Conservation (phyloP, 2,888 invertebrate species). For the Lithophane ornitopus region DNA sequence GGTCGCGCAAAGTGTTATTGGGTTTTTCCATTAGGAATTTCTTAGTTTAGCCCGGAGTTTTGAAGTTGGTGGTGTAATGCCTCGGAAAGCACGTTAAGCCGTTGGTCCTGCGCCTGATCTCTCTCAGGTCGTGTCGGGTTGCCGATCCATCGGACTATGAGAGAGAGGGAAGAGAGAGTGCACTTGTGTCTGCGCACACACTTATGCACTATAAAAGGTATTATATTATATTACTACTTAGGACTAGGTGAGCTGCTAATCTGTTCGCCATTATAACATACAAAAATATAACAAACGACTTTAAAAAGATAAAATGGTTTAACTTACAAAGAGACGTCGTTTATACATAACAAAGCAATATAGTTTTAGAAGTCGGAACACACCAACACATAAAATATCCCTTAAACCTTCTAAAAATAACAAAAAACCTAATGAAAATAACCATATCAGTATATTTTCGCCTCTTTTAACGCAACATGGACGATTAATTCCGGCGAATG, state of each 20-base stretch:
- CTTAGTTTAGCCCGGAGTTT: too few species aligned
- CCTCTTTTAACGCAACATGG: constrained; percentile 60
- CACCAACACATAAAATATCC: constrained; percentile 27
- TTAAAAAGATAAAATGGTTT: not conserved
- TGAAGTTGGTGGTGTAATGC: too few species aligned
- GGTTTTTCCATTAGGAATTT: too few species aligned
- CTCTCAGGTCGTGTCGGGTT: too few species aligned
- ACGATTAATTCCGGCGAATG: constrained; percentile 71
- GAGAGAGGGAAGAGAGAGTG: too few species aligned
- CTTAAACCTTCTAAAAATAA: constrained; percentile 12
- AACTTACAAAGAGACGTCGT: constrained; percentile 3
- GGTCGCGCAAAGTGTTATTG: too few species aligned
- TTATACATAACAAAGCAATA: constrained; percentile 34
- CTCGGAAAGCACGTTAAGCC: too few species aligned
- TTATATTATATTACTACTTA: too few species aligned
- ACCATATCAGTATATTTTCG: constrained; percentile 59
- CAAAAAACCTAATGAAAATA: constrained; percentile 43
- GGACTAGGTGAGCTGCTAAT: not conserved
- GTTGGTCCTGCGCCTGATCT: too few species aligned
- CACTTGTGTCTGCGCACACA: too few species aligned
- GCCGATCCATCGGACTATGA: too few species aligned
- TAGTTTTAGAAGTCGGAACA: constrained; percentile 26
- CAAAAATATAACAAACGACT: not conserved
- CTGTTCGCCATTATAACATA: not conserved
- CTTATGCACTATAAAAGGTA: too few species aligned